Percentiles rank a stretch among this genome's conserved stretches.
These are phyloP conservation scores for Leucoraja erinaceus DNA, from an alignment of 2,113 vertebrate species.

Conservation along the genomic window DNA sequence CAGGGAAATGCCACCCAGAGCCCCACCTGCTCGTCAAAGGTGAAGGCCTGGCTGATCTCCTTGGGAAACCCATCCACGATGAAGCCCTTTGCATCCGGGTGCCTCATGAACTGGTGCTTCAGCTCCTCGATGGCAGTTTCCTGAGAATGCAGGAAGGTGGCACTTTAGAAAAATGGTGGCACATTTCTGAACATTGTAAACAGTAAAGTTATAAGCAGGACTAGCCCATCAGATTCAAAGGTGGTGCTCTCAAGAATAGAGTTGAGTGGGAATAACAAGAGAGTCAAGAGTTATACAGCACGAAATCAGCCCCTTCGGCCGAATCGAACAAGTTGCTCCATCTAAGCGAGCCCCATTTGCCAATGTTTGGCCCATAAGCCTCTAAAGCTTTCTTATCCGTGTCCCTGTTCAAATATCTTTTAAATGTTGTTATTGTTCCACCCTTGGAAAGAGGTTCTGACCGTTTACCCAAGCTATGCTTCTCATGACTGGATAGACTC, in stretches of 20 bases:
- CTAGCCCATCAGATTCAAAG: neutral
- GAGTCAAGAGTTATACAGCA: neutral
- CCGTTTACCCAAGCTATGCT: no score
- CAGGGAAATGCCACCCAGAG: neutral
- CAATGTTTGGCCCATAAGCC: no score
- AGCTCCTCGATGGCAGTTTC: constrained; percentile 58
- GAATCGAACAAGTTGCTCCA: no score
- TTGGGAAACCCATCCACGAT: constrained; percentile 60
- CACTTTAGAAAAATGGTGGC: neutral
- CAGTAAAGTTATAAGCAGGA: neutral
- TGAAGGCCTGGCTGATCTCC: constrained; percentile 57
- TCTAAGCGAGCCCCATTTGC: no score
- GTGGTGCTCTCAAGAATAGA: neutral
- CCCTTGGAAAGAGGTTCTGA: no score
- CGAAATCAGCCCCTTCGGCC: no score
- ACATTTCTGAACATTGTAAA: neutral
- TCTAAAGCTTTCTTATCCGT: no score
- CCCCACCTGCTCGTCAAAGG: constrained; percentile 58
- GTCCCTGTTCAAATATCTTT: no score
- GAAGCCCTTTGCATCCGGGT: constrained; percentile 53
- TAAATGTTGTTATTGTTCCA: no score
- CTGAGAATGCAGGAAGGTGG: constrained; percentile 40
- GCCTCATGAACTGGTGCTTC: constrained; percentile 59
- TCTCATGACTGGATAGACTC: no score
- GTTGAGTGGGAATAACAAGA: neutral